A percentile compares a stretch with the other conserved stretches of the same genome.
Evolutionary conservation across 2,113 vertebrate genomes (phyloP).

Genomic region (Passer montanus): DNA sequence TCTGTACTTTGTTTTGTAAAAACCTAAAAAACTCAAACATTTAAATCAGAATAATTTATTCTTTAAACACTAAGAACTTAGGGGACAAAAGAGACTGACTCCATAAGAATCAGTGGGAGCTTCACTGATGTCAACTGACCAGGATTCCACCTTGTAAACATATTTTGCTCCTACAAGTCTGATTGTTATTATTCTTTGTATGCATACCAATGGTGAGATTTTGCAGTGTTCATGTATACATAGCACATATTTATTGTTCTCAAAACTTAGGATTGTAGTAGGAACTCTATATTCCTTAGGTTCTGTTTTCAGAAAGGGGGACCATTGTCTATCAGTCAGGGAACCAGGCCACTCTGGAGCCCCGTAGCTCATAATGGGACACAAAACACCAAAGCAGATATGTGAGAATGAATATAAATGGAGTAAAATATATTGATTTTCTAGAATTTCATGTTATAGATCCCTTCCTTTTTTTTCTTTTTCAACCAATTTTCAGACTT

Average conservation of each 20-base stretch:
- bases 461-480: not conserved
- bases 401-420: not conserved
- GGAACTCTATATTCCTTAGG: not conserved
- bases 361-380: not conserved
- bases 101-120: not conserved
- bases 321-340: rapidly evolving
- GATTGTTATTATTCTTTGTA: not conserved
- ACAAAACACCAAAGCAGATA: not conserved
- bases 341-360: not conserved
- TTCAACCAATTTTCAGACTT: not conserved
- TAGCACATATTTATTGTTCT: not conserved
- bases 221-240: not conserved
- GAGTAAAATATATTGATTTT: not conserved
- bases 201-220: not conserved
- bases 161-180: not conserved
- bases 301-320: not conserved
- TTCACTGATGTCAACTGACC: not conserved
- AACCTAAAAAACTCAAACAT: not conserved
- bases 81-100: not conserved
- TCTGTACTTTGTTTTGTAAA: not conserved
- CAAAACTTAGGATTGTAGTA: not conserved
- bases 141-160: not conserved
- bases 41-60: not conserved
- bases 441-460: not conserved
- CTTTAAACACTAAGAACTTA: not conserved